These are phyloP conservation scores for Malurus elegans DNA, from an alignment of 2,113 vertebrate species.

Conservation along the genomic window DNA sequence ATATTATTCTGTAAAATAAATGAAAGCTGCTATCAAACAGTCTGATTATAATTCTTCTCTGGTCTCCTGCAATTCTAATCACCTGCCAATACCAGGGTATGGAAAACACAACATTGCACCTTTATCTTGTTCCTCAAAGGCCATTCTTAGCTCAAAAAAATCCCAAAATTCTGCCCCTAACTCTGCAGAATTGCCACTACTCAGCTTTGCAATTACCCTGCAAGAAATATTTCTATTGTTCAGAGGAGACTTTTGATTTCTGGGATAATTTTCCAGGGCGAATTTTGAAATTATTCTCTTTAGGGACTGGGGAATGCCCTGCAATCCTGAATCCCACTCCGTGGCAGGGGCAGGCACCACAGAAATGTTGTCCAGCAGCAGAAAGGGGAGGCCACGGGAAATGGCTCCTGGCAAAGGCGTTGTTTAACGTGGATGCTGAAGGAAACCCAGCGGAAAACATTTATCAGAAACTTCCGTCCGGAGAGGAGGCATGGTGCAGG, in stretches of 20 bases:
- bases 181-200: neutral
- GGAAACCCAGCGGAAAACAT: conserved; percentile 59
- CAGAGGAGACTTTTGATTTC: neutral
- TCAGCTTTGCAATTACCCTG: neutral
- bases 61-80: neutral
- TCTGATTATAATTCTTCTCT: neutral
- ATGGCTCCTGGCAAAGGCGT: conserved; percentile 27
- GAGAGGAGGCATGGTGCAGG: neutral
- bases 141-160: neutral
- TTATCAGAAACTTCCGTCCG: conserved; percentile 57
- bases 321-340: neutral
- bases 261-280: fast-evolving
- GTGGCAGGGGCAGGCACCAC: neutral
- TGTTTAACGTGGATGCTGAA: conserved; percentile 38
- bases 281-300: neutral
- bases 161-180: neutral
- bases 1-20: neutral
- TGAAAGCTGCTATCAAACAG: neutral
- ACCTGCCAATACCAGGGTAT: neutral
- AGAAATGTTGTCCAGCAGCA: neutral
- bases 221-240: neutral
- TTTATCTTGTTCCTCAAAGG: neutral
- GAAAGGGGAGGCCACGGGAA: conserved; percentile 51
- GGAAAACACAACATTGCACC: neutral
- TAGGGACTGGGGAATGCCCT: neutral